A percentile compares a stretch with the other conserved stretches of the same genome.
Conservation (phyloP, 1,140 invertebrate species). For the Chelonus insularis region DNA sequence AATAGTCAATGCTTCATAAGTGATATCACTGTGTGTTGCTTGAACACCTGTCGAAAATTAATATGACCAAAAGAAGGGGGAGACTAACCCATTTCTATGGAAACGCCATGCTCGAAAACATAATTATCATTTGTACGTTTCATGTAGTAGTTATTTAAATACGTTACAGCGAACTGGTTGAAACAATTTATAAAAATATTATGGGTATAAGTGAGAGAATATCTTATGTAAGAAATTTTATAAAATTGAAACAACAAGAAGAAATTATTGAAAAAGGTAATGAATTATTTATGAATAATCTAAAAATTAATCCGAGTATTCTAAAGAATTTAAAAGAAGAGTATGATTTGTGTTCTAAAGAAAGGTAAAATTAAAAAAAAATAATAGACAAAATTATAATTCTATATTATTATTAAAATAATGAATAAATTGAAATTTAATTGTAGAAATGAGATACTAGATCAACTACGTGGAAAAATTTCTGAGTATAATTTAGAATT, state of each 20-base stretch:
- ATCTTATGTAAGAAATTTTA: conserved; percentile 39
- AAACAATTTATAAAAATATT: no score
- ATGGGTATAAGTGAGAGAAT: conserved; percentile 25
- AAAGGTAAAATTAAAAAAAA: conserved; percentile 44
- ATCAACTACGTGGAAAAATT: conserved; percentile 31
- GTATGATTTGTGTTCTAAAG: conserved; percentile 31
- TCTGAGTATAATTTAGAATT: conserved; percentile 39
- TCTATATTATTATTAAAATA: not conserved
- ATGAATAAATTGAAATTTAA: not conserved
- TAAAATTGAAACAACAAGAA: conserved; percentile 51
- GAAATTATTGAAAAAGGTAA: conserved; percentile 47
- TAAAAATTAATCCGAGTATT: conserved; percentile 44
- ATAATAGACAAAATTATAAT: conserved; percentile 18
- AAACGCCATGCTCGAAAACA: not conserved
- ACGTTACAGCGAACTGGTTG: no score
- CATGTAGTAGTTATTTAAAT: not conserved
- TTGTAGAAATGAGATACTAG: conserved; percentile 36
- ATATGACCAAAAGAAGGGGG: not conserved
- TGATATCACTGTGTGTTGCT: no score
- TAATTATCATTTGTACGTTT: not conserved
- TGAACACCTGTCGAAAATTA: not conserved
- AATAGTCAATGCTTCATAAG: no score
- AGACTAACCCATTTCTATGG: conserved; percentile 1
- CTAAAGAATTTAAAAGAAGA: conserved; percentile 37
- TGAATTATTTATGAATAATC: conserved; percentile 38